Evolutionary conservation across 2,113 vertebrate genomes (phyloP), one percentile per base, ranked within the genome.

Genomic region (Oplegnathus fasciatus): DNA sequence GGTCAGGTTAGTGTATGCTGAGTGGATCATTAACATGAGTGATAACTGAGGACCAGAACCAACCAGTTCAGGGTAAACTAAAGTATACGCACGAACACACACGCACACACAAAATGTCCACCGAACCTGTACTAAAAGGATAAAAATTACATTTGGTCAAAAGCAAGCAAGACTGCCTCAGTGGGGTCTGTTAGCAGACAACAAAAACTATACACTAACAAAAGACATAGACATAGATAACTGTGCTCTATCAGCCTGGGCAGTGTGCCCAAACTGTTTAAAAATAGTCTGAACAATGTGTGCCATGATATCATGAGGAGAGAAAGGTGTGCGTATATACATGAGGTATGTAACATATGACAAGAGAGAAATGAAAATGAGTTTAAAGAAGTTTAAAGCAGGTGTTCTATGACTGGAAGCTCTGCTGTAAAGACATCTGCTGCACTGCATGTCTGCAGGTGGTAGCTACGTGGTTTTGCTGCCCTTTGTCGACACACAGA

Each of bases 21-120:
- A 75, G 78, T 89, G 24, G 61, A 89, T 88, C 78, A 92, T 88
- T 89, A 86, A 90, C 81, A 62, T 28, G 15, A 67, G 22, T 46
- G 73, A 87, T 50, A 62, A 74, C 28, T 65, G 32, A 48, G 14
- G 24, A 58, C 76, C 64, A 68, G 82, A 78, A 57, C 26, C 44
- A 69, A 75, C 79, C 55, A 37, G 90, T 67, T 74, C 68, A n/a
- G 4, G 30, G 24, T 26, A n/a, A 54, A 68, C 52, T 26, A 10
- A 34, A 10, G 8, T 5, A 57, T 15, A 40, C 8, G 30, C 20
- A 18, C n/a, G 7, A 6, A 18, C 2, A 18, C 26, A 24, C 50
- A 17, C 48, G 22, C 80, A 50, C 52, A 26, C 32, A 67, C 74
- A 58, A 62, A 62, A 34, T 62, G 30, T 62, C 18, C 9, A 14